These are phyloP conservation scores for Pandemis corylana DNA, from an alignment of 2,888 invertebrate genomes.

Conservation along the genomic window DNA sequence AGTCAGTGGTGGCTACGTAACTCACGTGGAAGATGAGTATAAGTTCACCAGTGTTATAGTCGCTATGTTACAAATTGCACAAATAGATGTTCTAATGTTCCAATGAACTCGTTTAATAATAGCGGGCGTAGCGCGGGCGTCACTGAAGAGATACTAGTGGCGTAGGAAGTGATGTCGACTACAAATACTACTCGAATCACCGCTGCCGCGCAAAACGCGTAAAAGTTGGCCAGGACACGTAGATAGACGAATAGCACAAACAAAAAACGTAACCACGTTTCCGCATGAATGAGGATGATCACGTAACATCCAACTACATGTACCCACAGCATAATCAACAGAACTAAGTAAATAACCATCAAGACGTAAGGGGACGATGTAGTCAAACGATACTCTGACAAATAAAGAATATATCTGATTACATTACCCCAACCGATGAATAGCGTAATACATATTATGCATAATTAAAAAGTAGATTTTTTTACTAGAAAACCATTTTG, in stretches of 20 bases:
- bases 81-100: constrained; percentile 85
- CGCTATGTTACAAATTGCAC: constrained; percentile 81
- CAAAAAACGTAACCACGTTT: constrained; percentile 53
- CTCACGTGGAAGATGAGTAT: constrained; percentile 63
- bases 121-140: constrained; percentile 80
- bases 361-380: background rate
- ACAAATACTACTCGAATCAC: constrained; percentile 22
- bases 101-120: constrained; percentile 85
- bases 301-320: constrained; percentile 4
- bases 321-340: background rate
- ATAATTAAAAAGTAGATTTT: too few relatives aligned
- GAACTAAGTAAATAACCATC: background rate
- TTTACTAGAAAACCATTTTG: constrained; percentile 6
- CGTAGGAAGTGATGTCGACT: constrained; percentile 39
- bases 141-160: constrained; percentile 59
- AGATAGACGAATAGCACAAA: constrained; percentile 54
- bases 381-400: background rate
- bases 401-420: constrained; percentile 7
- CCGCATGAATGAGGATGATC: constrained; percentile 34
- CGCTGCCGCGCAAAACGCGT: constrained; percentile 58
- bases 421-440: background rate
- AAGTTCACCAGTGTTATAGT: constrained; percentile 79
- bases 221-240: constrained; percentile 63
- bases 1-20: constrained; percentile 44
- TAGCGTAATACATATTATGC: too few relatives aligned